Base-by-base conservation (phyloP, 2,113 vertebrate species). In the Heterotis niloticus region DNA sequence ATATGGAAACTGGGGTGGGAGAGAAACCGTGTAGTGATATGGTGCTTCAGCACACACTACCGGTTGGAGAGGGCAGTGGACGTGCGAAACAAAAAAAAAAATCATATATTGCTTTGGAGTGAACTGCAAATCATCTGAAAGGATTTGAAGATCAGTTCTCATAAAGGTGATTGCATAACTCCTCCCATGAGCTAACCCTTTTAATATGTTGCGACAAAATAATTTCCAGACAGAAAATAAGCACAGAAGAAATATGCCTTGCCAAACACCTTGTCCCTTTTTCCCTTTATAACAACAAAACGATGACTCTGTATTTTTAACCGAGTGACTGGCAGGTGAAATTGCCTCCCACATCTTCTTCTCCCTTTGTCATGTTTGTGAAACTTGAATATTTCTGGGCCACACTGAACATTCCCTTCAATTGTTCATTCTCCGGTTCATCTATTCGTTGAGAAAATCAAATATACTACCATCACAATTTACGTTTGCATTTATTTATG, bases 111-210 rank as follows among this genome's bases (percentile, higher is more conserved):
- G 14, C 60, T 90, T 89, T 87, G 88, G 86, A 84, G 86, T 82
- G 78, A 79, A 87, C 84, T 86, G 85, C 90, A 88, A 89, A 91
- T 90, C 87, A 81, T 85, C 83, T 5, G 83, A 86, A 86, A 86
- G 88, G 90, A 92, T 92, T 92, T 92, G 90, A 88, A 92, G 91
- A 92, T 92, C 92, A 92, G 87, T 72, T 54, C 20, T 54, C 20
- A 54, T 72, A 72, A 72, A n/a, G 54, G 51, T 54, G 51, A 29
- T 71, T 51, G 34, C 69, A 71, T 51, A 71, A 71, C 69, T 44
- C 34, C 52, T 20, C 16, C 69, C 69, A 10, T 29, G 52, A 51
- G 80, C 85, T 83, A 86, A 85, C 73, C 85, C 82, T 85, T 13
- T 51, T 71, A 20, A 71, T 71, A 71, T 13, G 23, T n/a, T 71